phyloP scores from a whole-genome alignment of 2,797 vertebrate genomes.

The Pogonophryne albipinna region DNA sequence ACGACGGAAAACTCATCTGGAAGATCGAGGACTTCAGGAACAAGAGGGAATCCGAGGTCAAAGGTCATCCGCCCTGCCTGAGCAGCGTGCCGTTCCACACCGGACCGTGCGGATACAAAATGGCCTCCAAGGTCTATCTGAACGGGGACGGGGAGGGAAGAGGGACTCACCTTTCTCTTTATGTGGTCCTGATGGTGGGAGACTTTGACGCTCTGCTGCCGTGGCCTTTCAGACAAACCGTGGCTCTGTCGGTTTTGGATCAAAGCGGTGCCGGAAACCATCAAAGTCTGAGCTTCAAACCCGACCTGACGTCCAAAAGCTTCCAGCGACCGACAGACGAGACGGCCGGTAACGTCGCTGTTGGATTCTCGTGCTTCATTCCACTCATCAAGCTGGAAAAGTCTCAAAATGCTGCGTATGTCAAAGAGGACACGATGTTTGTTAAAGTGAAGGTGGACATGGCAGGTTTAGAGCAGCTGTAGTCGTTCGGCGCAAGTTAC shows the following conservation, averaged over 20 bases:
- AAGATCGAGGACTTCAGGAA: constrained; percentile 89
- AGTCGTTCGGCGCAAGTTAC: constrained; percentile 28
- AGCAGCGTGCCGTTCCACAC: constrained; percentile 92
- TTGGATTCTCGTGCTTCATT: constrained; percentile 90
- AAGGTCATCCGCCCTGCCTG: constrained; percentile 83
- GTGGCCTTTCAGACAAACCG: constrained; percentile 93
- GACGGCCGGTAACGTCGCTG: constrained; percentile 88
- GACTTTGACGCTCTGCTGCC: constrained; percentile 91
- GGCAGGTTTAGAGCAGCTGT: constrained; percentile 89
- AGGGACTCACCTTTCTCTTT: constrained; percentile 90
- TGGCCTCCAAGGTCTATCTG: constrained; percentile 88
- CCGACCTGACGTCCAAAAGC: constrained; percentile 88
- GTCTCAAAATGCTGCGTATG: constrained; percentile 81
- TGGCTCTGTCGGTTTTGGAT: constrained; percentile 90
- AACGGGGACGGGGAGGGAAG: constrained; percentile 90
- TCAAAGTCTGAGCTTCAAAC: constrained; percentile 86
- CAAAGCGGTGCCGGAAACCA: constrained; percentile 90
- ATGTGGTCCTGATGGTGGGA: constrained; percentile 92
- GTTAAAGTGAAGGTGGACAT: constrained; percentile 92
- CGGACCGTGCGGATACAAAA: constrained; percentile 90
- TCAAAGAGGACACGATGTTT: constrained; percentile 91
- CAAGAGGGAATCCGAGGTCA: constrained; percentile 85
- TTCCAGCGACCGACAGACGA: constrained; percentile 85
- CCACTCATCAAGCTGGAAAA: constrained; percentile 83
- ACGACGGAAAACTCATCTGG: constrained; percentile 93